phyloP scores from a whole-genome alignment of 2,113 vertebrate genomes.

The Myodes glareolus region DNA sequence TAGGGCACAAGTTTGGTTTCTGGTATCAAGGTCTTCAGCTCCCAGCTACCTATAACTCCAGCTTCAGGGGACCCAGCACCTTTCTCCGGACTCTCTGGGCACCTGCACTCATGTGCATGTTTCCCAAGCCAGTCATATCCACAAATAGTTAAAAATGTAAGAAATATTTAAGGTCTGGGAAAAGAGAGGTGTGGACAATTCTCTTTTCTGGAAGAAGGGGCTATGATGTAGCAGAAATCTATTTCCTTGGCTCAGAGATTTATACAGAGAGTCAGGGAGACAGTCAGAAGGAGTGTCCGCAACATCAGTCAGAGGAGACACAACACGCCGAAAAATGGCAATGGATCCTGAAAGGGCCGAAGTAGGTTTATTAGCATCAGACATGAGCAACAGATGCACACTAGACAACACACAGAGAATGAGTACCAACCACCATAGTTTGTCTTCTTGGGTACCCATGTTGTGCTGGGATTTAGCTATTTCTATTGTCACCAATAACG shows the following conservation, averaged over 20 bases:
- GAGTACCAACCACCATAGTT: background rate
- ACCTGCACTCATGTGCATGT: background rate
- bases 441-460: background rate
- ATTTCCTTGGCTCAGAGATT: background rate
- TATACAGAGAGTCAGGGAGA: background rate
- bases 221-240: background rate
- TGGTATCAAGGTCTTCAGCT: background rate
- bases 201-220: background rate
- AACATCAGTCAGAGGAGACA: background rate
- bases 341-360: slow-evolving; percentile 7
- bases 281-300: background rate
- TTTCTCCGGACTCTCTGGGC: background rate
- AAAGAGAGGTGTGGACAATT: background rate
- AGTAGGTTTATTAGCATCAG: background rate
- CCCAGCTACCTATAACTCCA: background rate
- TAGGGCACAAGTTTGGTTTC: background rate
- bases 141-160: background rate
- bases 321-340: background rate
- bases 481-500: background rate
- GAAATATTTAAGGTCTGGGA: background rate
- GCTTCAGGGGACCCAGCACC: background rate
- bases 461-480: background rate
- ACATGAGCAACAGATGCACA: background rate
- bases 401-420: background rate
- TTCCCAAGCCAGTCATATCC: background rate